Evolutionary conservation across 2,797 vertebrate genomes (phyloP), one percentile per base, ranked within the genome.

Genomic region (Gallinago solitaria): DNA sequence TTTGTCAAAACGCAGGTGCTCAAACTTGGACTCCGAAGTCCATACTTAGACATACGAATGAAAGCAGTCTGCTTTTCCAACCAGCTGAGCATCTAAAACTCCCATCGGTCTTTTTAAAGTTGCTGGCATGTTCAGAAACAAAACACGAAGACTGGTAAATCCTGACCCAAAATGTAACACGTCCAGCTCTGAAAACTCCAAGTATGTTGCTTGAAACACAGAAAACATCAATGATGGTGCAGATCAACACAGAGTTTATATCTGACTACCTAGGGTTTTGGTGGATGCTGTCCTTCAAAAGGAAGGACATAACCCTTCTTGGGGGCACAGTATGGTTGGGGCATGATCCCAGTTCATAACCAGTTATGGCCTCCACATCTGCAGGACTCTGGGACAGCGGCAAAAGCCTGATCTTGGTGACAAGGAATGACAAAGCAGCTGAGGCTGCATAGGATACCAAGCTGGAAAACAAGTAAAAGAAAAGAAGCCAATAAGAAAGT

Each of bases 1-100:
- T n/a, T 1, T 77, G 88, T 39, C 68, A 67, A 89, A 84, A 95
- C 60, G 68, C 71, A 95, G 74, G 80, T 87, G 93, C 75, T 88
- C 69, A 25, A 43, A 74, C 59, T 53, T 3, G 7, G 63, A 11
- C 67, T 79, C 43, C 13, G 0, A 79, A 89, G 57, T 30, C 78
- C 56, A 7, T 57, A 53, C 50, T 59, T 5, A 63, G 39, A 47
- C 10, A 35, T 7, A 69, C 1, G 16, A 89, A 78, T 45, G 45
- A 45, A 73, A 92, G 51, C 2, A 1, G 21, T 43, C 28, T 59
- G 56, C 67, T 74, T 19, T 89, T 61, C 85, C 67, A 50, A 61
- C 70, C 50, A 68, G 54, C 57, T 37, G n/a, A 87, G 39, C 57
- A 57, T 13, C 77, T 53, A 60, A 60, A 37, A 33, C 37, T 90